phyloP scores from a whole-genome alignment of 1,140 invertebrate genomes.

The Geopemphigus sp. region DNA sequence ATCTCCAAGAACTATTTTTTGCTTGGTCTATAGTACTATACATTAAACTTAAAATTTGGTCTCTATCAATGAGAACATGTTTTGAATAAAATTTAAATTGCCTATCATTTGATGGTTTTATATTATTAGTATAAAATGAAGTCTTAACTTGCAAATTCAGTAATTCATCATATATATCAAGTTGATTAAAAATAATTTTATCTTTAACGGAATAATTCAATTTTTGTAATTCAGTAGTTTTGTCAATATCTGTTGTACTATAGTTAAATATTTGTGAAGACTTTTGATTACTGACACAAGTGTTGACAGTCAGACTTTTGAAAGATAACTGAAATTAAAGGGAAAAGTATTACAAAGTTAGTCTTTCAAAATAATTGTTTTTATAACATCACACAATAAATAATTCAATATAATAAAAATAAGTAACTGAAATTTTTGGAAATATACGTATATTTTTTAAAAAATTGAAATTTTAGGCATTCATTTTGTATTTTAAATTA shows the following conservation, averaged over 20 bases:
- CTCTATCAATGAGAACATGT: conserved; percentile 20
- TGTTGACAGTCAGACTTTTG: conserved; percentile 26
- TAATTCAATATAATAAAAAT: not conserved
- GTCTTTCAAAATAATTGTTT: no score
- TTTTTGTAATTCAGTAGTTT: not conserved
- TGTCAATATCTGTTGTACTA: conserved; percentile 7
- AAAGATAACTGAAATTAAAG: conserved; percentile 43
- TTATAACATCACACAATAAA: no score
- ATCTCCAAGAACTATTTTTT: conserved; percentile 31
- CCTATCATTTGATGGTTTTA: conserved; percentile 2
- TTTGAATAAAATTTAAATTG: conserved; percentile 33
- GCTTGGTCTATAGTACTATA: conserved; percentile 16
- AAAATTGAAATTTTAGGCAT: no score
- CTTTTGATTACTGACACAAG: not conserved
- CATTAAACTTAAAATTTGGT: conserved; percentile 32
- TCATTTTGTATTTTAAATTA: no score
- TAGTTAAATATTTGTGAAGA: not conserved
- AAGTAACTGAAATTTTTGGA: no score
- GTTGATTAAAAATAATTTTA: conserved; percentile 32
- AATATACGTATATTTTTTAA: no score
- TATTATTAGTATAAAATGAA: not conserved
- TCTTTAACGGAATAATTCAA: not conserved
- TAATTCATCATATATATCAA: conserved; percentile 27
- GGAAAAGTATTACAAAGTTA: not conserved
- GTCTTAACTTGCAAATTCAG: not conserved